These are phyloP conservation scores for Puntigrus tetrazona DNA, from an alignment of 2,113 vertebrate species.

Conservation along the genomic window DNA sequence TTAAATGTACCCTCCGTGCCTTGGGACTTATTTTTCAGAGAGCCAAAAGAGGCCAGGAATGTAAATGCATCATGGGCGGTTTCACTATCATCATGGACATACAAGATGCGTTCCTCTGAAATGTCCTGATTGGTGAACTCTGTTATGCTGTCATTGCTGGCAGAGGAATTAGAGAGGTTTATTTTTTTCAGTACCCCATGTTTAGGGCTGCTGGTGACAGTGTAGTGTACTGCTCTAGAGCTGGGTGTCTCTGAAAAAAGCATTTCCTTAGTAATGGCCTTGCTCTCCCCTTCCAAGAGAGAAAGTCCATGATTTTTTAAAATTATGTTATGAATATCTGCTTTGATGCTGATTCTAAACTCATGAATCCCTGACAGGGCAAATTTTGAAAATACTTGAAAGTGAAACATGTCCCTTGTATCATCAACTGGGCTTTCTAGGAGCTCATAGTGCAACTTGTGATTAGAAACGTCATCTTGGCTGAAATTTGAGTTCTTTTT, in stretches of 20 bases:
- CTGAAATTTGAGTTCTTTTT: constrained; percentile 80
- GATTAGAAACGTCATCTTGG: constrained; percentile 79
- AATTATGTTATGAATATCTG: constrained; percentile 67
- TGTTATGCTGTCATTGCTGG: constrained; percentile 68
- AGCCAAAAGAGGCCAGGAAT: constrained; percentile 67
- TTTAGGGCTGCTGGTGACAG: constrained; percentile 73
- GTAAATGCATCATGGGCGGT: constrained; percentile 78
- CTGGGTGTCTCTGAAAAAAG: constrained; percentile 77
- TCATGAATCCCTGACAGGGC: constrained; percentile 72
- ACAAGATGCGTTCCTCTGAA: constrained; percentile 75
- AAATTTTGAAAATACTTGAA: constrained; percentile 78
- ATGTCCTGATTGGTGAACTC: constrained; percentile 82
- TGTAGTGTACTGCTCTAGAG: constrained; percentile 76
- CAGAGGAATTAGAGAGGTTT: constrained; percentile 70
- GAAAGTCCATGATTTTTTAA: constrained; percentile 81
- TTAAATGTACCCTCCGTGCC: constrained; percentile 73
- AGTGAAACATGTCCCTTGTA: constrained; percentile 77
- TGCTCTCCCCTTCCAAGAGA: constrained; percentile 82
- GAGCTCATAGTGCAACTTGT: constrained; percentile 79
- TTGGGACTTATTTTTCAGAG: constrained; percentile 56
- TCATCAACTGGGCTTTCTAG: constrained; percentile 64
- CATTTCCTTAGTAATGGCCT: constrained; percentile 77
- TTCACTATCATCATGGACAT: constrained; percentile 87
- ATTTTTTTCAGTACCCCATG: constrained; percentile 78
- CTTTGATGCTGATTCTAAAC: constrained; percentile 82